Evolutionary conservation across 2,888 invertebrate genomes (phyloP).

Genomic region (Nephrocerus scutellatus): DNA sequence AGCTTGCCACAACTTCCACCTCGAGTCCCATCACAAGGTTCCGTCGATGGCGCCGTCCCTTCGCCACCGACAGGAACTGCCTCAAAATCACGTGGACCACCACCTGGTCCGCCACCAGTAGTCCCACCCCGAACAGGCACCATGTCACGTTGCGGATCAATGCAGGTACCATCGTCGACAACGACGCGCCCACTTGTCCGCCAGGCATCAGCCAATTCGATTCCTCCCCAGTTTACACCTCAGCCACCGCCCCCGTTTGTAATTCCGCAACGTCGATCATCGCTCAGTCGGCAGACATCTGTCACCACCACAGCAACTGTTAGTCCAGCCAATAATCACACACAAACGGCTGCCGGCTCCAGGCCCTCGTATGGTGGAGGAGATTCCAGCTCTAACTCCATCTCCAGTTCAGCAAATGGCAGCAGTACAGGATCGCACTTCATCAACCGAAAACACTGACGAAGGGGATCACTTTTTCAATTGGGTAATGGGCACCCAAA

Average conservation of each 20-base stretch:
- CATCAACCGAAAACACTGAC: slow-evolving; percentile 45
- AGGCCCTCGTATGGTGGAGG: slow-evolving; percentile 34
- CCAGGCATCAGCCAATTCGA: slow-evolving; percentile 44
- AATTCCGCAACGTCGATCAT: slow-evolving; percentile 42
- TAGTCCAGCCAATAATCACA: slow-evolving; percentile 15
- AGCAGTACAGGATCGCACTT: slow-evolving; percentile 28
- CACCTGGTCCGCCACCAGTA: slow-evolving; percentile 46
- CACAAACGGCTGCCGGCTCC: slow-evolving; percentile 23
- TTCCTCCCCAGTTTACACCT: slow-evolving; percentile 44
- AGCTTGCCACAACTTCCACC: slow-evolving; percentile 43
- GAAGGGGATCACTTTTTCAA: slow-evolving; percentile 45
- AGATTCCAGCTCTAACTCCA: slow-evolving; percentile 6
- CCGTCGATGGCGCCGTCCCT: slow-evolving; percentile 34
- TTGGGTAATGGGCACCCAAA: slow-evolving; percentile 29
- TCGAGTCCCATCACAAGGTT: slow-evolving; percentile 41
- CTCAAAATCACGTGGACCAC: slow-evolving; percentile 31
- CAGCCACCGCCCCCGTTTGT: slow-evolving; percentile 46
- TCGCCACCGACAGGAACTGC: slow-evolving; percentile 24
- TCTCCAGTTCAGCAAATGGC: slow-evolving; percentile 17
- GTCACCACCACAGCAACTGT: slow-evolving; percentile 25
- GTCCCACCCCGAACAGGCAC: slow-evolving; percentile 44
- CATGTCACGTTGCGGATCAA: slow-evolving; percentile 40
- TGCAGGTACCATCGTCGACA: slow-evolving; percentile 33
- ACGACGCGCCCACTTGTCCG: slow-evolving; percentile 34
- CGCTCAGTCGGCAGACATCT: slow-evolving; percentile 39